Conservation (phyloP, 2,797 vertebrate species). For the Lepilemur ruficaudatus region DNA sequence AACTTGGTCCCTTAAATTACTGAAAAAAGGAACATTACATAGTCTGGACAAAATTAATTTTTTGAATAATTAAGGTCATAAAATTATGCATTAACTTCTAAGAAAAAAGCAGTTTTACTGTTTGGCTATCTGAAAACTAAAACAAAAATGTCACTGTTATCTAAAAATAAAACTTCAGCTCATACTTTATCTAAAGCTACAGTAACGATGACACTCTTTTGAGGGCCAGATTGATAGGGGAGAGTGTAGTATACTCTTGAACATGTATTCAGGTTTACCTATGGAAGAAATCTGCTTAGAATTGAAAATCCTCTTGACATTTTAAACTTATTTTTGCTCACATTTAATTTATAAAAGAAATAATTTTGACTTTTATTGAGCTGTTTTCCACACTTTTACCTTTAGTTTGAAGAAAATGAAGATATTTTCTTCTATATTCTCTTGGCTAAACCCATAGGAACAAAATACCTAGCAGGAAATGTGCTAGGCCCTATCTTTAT, state of each 20-base stretch:
- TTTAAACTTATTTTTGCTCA: not conserved
- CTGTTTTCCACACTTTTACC: not conserved
- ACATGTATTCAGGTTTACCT: not conserved
- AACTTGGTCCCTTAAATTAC: not conserved
- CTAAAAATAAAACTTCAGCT: not conserved
- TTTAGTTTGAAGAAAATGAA: slow-evolving; percentile 33
- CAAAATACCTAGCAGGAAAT: not conserved
- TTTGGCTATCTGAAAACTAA: slow-evolving; percentile 28
- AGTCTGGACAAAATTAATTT: slow-evolving; percentile 3
- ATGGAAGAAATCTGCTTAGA: slow-evolving; percentile 2
- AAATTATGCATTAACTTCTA: not conserved
- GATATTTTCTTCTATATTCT: slow-evolving; percentile 7
- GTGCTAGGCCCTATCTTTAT: not conserved
- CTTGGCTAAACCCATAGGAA: not conserved
- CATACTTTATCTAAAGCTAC: not conserved
- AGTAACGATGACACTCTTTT: not conserved
- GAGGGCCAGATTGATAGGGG: not conserved
- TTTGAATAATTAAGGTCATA: slow-evolving; percentile 34
- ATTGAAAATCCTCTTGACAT: not conserved
- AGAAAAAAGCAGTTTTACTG: slow-evolving; percentile 32
- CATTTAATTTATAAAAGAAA: slow-evolving; percentile 9
- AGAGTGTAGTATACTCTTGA: not conserved
- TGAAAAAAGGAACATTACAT: not conserved
- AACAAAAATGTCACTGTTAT: not conserved
- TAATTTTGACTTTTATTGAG: slow-evolving; percentile 2